These are phyloP conservation scores for Celastrina argiolus DNA, from an alignment of 2,888 invertebrate genomes.

Conservation along the genomic window DNA sequence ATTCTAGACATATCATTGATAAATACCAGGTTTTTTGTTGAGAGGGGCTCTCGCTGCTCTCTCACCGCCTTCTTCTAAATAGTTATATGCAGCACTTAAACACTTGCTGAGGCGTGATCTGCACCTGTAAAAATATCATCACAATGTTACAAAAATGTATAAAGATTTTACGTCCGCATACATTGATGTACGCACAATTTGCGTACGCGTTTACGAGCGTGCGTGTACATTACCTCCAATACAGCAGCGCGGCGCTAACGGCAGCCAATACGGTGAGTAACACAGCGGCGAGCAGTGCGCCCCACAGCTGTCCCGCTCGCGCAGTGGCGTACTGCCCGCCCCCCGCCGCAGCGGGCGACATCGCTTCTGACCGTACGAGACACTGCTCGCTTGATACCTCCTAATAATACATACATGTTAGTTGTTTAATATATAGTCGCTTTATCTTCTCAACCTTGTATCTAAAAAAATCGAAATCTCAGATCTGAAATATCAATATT, in stretches of 20 bases:
- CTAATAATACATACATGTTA: neutral
- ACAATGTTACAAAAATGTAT: neutral
- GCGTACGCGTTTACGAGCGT: neutral
- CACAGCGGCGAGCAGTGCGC: slow-evolving; percentile 53
- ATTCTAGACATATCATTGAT: slow-evolving; percentile 23
- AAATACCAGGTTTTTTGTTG: slow-evolving; percentile 68
- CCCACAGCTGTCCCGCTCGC: slow-evolving; percentile 35
- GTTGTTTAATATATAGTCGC: no score
- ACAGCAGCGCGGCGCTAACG: slow-evolving; percentile 51
- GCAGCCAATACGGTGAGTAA: slow-evolving; percentile 53
- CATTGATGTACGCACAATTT: no score
- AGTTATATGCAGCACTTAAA: slow-evolving; percentile 70
- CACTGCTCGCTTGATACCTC: slow-evolving; percentile 36
- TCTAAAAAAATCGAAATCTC: no score
- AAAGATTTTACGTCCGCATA: neutral
- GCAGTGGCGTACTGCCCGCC: slow-evolving; percentile 39
- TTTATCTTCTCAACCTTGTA: no score
- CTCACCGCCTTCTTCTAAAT: slow-evolving; percentile 69
- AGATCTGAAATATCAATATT: no score
- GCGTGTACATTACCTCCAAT: slow-evolving; percentile 51
- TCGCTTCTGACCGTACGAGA: slow-evolving; percentile 52
- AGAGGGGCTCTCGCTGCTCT: slow-evolving; percentile 60
- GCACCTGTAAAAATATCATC: slow-evolving; percentile 42
- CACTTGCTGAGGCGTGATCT: slow-evolving; percentile 68
- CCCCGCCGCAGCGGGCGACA: slow-evolving; percentile 45